These are phyloP conservation scores for Anableps anableps DNA, from an alignment of 2,797 vertebrate genomes.

Conservation along the genomic window DNA sequence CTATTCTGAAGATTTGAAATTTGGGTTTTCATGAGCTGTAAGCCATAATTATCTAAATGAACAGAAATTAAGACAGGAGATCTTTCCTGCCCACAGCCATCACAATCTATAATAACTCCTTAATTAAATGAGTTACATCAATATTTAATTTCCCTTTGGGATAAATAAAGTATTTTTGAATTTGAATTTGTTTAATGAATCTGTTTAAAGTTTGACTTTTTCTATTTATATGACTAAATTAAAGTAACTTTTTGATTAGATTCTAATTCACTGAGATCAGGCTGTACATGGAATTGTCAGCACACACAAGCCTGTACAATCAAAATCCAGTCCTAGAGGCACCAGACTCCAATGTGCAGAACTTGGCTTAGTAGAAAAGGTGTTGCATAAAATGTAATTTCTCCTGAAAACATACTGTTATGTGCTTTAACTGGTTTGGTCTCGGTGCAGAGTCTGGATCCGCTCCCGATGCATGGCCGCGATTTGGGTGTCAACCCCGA, in stretches of 20 bases:
- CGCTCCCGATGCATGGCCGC: slow-evolving; percentile 89
- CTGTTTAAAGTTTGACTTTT: neutral
- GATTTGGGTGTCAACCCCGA: slow-evolving; percentile 87
- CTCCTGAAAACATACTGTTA: neutral
- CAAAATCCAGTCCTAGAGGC: neutral
- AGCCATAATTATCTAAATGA: neutral
- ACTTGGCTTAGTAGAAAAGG: neutral
- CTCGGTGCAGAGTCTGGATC: slow-evolving; percentile 88
- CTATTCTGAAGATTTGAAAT: no score
- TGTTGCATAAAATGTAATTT: neutral
- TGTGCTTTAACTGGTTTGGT: neutral
- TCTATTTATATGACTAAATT: neutral
- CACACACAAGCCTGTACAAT: neutral
- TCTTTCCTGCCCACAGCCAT: no score
- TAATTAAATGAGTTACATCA: no score
- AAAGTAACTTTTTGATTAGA: neutral
- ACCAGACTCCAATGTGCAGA: neutral
- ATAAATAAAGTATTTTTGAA: neutral
- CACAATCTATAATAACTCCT: no score
- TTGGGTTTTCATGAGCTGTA: no score
- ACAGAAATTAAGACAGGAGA: neutral
- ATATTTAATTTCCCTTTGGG: no score
- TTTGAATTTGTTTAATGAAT: neutral
- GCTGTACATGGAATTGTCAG: no score
- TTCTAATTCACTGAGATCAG: neutral